Conservation (phyloP, 2,888 invertebrate species). For the Crematogaster levior region DNA sequence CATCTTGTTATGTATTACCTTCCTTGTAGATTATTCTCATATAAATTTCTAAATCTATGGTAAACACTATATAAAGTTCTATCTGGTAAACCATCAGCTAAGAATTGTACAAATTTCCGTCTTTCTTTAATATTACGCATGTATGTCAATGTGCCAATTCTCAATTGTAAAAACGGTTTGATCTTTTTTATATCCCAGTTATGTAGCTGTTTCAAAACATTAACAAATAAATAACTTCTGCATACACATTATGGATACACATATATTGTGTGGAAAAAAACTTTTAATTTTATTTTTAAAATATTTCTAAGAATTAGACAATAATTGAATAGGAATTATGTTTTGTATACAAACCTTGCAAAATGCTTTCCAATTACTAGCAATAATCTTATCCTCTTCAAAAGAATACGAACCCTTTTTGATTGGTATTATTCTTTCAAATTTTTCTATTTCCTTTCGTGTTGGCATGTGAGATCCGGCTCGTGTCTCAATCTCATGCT, state of each 20-base stretch:
- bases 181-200: slow-evolving; percentile 73
- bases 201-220: slow-evolving; percentile 74
- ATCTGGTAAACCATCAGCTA: slow-evolving; percentile 79
- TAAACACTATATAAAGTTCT: slow-evolving; percentile 82
- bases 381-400: slow-evolving; percentile 74
- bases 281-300: not conserved
- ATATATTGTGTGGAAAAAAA: not conserved
- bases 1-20: slow-evolving; percentile 66
- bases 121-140: slow-evolving; percentile 71
- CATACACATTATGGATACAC: not conserved
- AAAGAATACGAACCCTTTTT: slow-evolving; percentile 69
- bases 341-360: slow-evolving; percentile 72
- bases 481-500: slow-evolving; percentile 74
- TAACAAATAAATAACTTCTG: slow-evolving; percentile 4
- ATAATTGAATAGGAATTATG: not conserved
- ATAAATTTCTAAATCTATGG: slow-evolving; percentile 79
- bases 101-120: slow-evolving; percentile 80
- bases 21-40: slow-evolving; percentile 61
- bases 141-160: slow-evolving; percentile 60
- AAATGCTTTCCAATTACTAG: slow-evolving; percentile 76
- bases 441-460: slow-evolving; percentile 59
- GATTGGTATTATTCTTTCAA: slow-evolving; percentile 59
- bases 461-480: slow-evolving; percentile 73
- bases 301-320: not conserved
- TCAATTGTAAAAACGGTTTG: slow-evolving; percentile 77